A percentile compares a stretch with the other conserved stretches of the same genome.
Evolutionary conservation across 2,797 vertebrate species (phyloP).

Genomic region (Trichosurus vulpecula): DNA sequence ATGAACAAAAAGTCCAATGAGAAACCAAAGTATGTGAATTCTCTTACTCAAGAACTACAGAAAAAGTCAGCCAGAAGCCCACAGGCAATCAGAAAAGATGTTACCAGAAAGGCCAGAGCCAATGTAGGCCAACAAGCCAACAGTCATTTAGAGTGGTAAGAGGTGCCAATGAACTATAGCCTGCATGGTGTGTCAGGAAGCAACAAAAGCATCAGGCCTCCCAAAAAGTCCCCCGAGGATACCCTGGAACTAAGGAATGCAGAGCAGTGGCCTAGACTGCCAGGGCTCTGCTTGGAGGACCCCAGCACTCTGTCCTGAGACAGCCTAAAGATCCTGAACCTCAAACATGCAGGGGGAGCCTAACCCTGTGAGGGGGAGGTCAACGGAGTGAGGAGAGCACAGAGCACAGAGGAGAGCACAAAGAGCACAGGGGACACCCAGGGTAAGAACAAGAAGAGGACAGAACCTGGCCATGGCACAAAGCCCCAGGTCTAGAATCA

Average conservation of each 20-base stretch:
- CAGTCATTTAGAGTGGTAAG: not conserved
- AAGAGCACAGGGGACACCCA: too few species aligned
- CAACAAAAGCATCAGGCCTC: not conserved
- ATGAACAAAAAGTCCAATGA: not conserved
- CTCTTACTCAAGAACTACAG: not conserved
- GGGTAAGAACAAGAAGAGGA: not conserved
- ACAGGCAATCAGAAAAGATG: not conserved
- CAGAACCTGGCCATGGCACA: not conserved
- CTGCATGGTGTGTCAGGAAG: not conserved
- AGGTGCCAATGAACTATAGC: not conserved
- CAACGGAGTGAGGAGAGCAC: too few species aligned
- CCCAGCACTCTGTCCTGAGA: not conserved
- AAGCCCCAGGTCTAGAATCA: not conserved
- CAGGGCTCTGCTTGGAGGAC: too few species aligned
- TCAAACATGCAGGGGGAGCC: not conserved
- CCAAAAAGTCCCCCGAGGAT: not conserved
- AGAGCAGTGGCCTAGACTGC: not conserved
- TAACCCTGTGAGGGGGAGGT: too few species aligned
- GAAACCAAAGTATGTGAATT: not conserved
- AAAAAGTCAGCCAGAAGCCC: not conserved
- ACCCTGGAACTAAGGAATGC: not conserved
- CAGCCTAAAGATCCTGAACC: not conserved
- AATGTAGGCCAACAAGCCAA: not conserved
- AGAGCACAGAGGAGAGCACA: too few species aligned
- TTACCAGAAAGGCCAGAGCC: not conserved